Percentiles rank a stretch among this genome's conserved stretches.
phyloP scores from a whole-genome alignment of 2,113 vertebrate genomes.

The Nibea coibor region DNA sequence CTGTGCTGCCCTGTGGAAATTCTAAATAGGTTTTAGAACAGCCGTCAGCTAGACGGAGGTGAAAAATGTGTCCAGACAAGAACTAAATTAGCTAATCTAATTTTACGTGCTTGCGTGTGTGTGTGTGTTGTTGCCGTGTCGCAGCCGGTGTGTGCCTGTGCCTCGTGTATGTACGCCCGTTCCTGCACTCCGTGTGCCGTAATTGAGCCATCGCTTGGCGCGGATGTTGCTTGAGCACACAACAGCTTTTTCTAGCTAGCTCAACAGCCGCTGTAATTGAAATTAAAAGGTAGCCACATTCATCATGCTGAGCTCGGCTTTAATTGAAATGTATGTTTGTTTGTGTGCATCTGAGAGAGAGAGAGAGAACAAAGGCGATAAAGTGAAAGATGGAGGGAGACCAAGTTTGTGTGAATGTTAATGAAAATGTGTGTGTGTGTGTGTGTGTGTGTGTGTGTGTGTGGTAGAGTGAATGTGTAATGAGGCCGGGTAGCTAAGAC shows the following conservation, averaged over 20 bases:
- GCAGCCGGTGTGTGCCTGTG: constrained; percentile 25
- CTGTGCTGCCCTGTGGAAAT: constrained; percentile 62
- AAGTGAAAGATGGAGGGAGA: constrained; percentile 49
- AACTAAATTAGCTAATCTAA: constrained; percentile 81
- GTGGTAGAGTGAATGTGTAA: constrained; percentile 71
- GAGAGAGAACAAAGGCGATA: constrained; percentile 25
- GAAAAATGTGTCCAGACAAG: constrained; percentile 80
- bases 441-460: constrained; percentile 37
- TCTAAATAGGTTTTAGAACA: constrained; percentile 75
- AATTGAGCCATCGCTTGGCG: constrained; percentile 76
- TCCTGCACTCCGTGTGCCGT: constrained; percentile 64
- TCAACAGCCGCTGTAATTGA: constrained; percentile 80
- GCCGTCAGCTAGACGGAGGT: constrained; percentile 60
- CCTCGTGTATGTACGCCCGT: not conserved
- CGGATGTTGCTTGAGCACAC: constrained; percentile 69
- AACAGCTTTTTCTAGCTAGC: constrained; percentile 66
- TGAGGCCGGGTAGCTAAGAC: constrained; percentile 67
- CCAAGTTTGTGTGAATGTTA: constrained; percentile 52
- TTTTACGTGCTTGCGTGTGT: constrained; percentile 45
- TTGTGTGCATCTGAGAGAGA: constrained; percentile 28
- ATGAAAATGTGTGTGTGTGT: constrained; percentile 46
- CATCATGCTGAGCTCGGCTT: constrained; percentile 75
- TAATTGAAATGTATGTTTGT: constrained; percentile 82
- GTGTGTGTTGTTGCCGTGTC: constrained; percentile 31
- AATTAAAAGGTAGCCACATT: constrained; percentile 84